phyloP scores from a whole-genome alignment of 2,888 invertebrate genomes.

The Idaea aversata region DNA sequence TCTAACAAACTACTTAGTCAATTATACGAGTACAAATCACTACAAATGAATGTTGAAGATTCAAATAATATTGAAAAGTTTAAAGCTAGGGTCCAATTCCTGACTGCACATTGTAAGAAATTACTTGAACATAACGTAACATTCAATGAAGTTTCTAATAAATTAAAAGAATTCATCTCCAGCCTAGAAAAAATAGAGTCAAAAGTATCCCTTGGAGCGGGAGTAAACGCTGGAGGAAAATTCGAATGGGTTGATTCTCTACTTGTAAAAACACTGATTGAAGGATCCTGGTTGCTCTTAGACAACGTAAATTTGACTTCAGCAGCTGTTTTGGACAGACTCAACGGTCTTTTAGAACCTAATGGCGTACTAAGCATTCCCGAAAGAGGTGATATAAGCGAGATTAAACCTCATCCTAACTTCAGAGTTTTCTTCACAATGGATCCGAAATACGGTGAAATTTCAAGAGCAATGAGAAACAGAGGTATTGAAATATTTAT shows the following conservation, averaged over 20 bases:
- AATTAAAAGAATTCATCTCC: conserved; percentile 46
- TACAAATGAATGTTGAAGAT: conserved; percentile 35
- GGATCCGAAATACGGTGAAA: conserved; percentile 96
- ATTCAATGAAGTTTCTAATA: conserved; percentile 26
- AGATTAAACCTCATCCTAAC: conserved; percentile 91
- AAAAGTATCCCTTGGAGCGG: conserved; percentile 76
- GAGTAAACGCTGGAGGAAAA: conserved; percentile 90
- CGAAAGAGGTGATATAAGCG: conserved; percentile 92
- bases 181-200: conserved; percentile 59
- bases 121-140: conserved; percentile 37
- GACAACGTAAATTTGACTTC: conserved; percentile 98
- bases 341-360: conserved; percentile 97
- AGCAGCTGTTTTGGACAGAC: conserved; percentile 96
- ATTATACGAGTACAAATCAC: conserved; percentile 51
- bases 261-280: conserved; percentile 89
- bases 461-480: conserved; percentile 99
- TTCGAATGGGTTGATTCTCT: conserved; percentile 96
- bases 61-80: conserved; percentile 47
- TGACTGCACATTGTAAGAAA: conserved; percentile 50
- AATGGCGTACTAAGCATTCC: conserved; percentile 93
- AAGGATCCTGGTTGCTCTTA: conserved; percentile 91
- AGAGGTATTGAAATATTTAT: conserved; percentile 93
- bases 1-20: conserved; percentile 52
- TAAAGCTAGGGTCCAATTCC: conserved; percentile 51
- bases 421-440: conserved; percentile 97